Percentiles rank a stretch among this genome's conserved stretches.
phyloP scores from a whole-genome alignment of 2,113 vertebrate species.

The Cochlearius cochlearius region DNA sequence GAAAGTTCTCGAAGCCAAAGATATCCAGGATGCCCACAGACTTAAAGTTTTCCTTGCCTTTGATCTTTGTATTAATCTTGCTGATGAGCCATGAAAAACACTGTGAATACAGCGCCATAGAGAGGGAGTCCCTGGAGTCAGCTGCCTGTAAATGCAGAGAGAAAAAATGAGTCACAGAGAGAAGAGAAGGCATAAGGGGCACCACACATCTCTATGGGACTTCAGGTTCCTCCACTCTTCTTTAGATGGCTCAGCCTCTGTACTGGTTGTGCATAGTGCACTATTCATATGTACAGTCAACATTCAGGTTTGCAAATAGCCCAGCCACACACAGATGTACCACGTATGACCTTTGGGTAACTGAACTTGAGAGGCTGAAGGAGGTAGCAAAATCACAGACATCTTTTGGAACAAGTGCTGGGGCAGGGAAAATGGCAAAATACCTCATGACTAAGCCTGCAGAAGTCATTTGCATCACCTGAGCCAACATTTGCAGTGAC shows the following conservation, averaged over 20 bases:
- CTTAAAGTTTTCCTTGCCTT: conserved; percentile 91
- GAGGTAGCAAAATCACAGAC: neutral
- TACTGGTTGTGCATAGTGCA: neutral
- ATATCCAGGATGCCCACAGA: conserved; percentile 95
- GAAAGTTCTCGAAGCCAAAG: conserved; percentile 93
- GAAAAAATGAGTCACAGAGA: neutral
- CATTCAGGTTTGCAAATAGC: neutral
- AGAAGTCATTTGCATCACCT: neutral
- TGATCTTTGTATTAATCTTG: conserved; percentile 89
- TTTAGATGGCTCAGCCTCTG: neutral
- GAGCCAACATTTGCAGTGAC: neutral
- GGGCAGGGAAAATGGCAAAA: neutral
- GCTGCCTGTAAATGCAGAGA: conserved; percentile 76
- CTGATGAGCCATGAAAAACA: conserved; percentile 93
- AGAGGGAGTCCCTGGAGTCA: conserved; percentile 88
- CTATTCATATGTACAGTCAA: neutral
- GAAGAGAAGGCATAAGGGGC: neutral
- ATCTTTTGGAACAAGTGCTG: neutral
- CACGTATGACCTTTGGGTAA: neutral
- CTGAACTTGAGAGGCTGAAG: neutral
- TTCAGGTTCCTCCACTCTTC: neutral
- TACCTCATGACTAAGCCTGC: neutral
- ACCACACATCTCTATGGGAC: neutral
- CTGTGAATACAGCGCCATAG: conserved; percentile 92
- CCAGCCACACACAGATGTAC: neutral